Evolutionary conservation across 2,888 invertebrate genomes (phyloP).

Genomic region (Agapostemon virescens): DNA sequence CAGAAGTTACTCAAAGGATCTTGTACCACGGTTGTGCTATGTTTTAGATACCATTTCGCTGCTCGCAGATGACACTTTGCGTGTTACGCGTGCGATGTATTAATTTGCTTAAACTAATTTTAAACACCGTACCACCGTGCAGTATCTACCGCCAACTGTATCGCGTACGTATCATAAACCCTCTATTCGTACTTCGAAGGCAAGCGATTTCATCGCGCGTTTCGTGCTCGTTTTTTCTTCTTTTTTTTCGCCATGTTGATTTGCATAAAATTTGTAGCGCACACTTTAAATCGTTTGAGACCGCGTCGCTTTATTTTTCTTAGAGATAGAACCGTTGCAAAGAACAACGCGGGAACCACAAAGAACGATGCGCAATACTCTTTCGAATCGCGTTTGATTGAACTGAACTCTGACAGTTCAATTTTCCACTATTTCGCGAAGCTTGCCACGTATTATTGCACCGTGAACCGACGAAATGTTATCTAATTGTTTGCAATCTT

Average conservation of each 20-base stretch:
- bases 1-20: conserved; percentile 16
- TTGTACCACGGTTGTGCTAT: neutral
- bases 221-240: too few species aligned
- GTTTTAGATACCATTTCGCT: conserved; percentile 8
- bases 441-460: neutral
- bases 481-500: neutral
- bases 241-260: neutral
- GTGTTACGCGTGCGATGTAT: neutral
- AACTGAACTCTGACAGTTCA: neutral
- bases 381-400: neutral
- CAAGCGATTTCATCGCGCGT: neutral
- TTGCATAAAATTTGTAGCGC: neutral
- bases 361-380: neutral
- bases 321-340: neutral
- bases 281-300: neutral
- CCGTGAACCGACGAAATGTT: neutral
- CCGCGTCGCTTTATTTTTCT: neutral
- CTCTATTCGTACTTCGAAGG: too few species aligned
- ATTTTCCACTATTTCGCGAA: neutral
- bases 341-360: neutral
- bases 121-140: neutral
- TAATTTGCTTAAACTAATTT: conserved; percentile 1
- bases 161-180: neutral
- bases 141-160: neutral
- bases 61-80: neutral